Conservation (phyloP, 2,888 invertebrate genomes). For the Chromoteleia sp. region DNA sequence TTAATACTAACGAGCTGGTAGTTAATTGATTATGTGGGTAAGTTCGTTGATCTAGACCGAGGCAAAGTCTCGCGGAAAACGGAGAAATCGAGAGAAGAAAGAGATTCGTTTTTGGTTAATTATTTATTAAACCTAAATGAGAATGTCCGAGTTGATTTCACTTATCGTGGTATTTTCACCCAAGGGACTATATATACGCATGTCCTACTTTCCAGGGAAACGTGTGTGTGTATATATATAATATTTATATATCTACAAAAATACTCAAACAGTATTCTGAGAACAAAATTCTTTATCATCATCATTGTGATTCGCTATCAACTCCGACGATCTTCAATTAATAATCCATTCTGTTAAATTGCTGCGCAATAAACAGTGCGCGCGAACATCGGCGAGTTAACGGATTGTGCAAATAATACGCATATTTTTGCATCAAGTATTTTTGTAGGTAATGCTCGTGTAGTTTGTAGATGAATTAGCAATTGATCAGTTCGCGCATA, state of each 20-base stretch:
- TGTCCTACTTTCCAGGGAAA: no score
- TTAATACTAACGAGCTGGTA: not conserved
- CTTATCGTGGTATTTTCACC: not conserved
- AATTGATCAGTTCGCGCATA: not conserved
- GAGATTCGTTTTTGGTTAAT: conserved; percentile 55
- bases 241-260: conserved; percentile 50
- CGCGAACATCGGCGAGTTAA: not conserved
- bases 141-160: conserved; percentile 30
- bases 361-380: not conserved
- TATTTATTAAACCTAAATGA: conserved; percentile 44
- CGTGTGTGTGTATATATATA: no score
- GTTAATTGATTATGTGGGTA: conserved; percentile 15
- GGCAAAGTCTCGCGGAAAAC: conserved; percentile 45
- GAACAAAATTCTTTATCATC: conserved; percentile 13
- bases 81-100: conserved; percentile 52
- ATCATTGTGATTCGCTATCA: conserved; percentile 9
- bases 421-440: conserved; percentile 1
- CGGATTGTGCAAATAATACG: not conserved
- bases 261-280: conserved; percentile 36
- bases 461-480: no score
- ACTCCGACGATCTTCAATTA: conserved; percentile 3
- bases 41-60: conserved; percentile 35
- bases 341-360: not conserved
- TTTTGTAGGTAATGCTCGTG: conserved; percentile 12
- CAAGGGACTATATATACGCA: not conserved